Evolutionary conservation across 2,113 vertebrate genomes (phyloP).

Genomic region (Urocolius indicus): DNA sequence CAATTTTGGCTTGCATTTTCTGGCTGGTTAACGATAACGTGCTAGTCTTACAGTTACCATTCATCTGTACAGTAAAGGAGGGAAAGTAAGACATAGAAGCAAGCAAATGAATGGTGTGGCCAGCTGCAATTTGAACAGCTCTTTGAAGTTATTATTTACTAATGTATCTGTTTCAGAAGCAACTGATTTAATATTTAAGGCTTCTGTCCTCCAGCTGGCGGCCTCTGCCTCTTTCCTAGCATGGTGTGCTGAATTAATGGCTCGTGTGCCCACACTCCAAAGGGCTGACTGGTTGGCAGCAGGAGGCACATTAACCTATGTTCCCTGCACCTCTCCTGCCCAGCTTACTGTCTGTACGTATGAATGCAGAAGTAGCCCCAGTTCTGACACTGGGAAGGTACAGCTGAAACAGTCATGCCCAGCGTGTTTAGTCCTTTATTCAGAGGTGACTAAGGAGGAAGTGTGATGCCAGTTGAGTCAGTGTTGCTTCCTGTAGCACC

Average conservation of each 20-base stretch:
- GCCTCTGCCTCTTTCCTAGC: not conserved
- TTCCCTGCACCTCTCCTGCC: not conserved
- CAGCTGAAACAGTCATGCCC: not conserved
- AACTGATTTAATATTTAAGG: not conserved
- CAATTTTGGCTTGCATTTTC: not conserved
- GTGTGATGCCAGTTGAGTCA: not conserved
- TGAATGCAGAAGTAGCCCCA: not conserved
- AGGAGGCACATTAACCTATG: not conserved
- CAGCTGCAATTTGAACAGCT: not conserved
- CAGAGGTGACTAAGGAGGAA: not conserved
- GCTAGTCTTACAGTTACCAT: not conserved
- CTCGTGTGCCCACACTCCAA: rapidly evolving
- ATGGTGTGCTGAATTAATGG: not conserved
- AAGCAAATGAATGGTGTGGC: not conserved
- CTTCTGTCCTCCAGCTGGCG: not conserved
- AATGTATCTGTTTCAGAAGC: not conserved
- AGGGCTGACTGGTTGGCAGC: not conserved
- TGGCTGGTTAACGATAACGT: not conserved
- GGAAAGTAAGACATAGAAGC: not conserved
- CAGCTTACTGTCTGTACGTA: not conserved
- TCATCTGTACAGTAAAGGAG: not conserved
- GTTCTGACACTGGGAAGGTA: not conserved
- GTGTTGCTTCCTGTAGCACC: constrained; percentile 39
- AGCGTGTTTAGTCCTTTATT: not conserved
- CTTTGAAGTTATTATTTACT: not conserved